These are phyloP conservation scores for Rhinogobio ventralis DNA, from an alignment of 2,797 vertebrate species.

Conservation along the genomic window DNA sequence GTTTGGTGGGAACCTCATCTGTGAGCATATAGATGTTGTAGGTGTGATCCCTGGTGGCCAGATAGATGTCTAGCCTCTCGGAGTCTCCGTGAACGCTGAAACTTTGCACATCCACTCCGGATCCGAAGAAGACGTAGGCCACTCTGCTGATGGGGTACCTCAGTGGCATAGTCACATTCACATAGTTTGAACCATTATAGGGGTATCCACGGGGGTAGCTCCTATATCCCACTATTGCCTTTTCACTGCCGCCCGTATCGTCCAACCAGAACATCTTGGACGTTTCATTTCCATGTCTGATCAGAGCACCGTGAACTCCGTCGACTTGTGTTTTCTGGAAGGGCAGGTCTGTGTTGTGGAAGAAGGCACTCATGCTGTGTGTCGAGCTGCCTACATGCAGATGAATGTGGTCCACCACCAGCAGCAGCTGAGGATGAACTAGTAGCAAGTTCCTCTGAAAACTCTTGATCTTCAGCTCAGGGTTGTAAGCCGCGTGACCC, in stretches of 20 bases:
- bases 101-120: slow-evolving; percentile 88
- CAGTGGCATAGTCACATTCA: slow-evolving; percentile 91
- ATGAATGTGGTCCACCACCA: slow-evolving; percentile 92
- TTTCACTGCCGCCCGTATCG: slow-evolving; percentile 88
- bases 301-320: slow-evolving; percentile 87
- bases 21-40: slow-evolving; percentile 90
- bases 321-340: slow-evolving; percentile 85
- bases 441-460: slow-evolving; percentile 92
- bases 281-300: slow-evolving; percentile 82
- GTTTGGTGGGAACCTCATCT: slow-evolving; percentile 79
- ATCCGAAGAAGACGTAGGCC: slow-evolving; percentile 93
- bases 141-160: slow-evolving; percentile 86
- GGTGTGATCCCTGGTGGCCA: slow-evolving; percentile 85
- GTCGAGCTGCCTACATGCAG: slow-evolving; percentile 84
- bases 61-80: slow-evolving; percentile 86
- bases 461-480: slow-evolving; percentile 85
- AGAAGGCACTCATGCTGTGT: slow-evolving; percentile 87
- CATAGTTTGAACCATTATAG: slow-evolving; percentile 93
- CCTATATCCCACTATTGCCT: slow-evolving; percentile 84
- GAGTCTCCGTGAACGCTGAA: slow-evolving; percentile 89
- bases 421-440: slow-evolving; percentile 92
- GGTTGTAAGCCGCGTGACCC: slow-evolving; percentile 86
- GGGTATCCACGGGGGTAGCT: slow-evolving; percentile 91
- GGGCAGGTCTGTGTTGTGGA: slow-evolving; percentile 93
- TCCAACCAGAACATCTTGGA: slow-evolving; percentile 99